These are phyloP conservation scores for Cottus gobio DNA, from an alignment of 2,113 vertebrate species.

Conservation along the genomic window DNA sequence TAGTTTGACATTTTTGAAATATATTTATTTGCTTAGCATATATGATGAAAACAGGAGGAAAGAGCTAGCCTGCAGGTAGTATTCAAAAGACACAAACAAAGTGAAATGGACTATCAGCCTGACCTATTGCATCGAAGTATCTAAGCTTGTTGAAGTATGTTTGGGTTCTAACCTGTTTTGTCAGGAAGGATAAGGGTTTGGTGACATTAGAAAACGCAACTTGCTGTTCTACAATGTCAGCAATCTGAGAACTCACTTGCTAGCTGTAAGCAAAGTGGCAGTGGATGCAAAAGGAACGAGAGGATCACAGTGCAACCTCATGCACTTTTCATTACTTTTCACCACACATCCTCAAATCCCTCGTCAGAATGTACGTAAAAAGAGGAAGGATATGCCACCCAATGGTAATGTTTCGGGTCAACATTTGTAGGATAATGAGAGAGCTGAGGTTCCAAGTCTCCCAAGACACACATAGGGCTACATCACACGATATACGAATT, in stretches of 20 bases:
- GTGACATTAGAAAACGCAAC: background rate
- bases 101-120: background rate
- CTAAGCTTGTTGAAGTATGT: background rate
- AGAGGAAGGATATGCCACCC: background rate
- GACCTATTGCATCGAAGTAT: background rate
- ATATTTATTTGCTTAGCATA: background rate
- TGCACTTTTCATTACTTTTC: background rate
- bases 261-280: background rate
- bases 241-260: background rate
- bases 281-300: background rate
- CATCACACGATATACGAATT: background rate
- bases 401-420: background rate
- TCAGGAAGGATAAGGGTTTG: background rate
- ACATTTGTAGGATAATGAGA: background rate
- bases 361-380: background rate
- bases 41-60: conserved; percentile 11
- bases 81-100: background rate
- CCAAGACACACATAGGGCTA: background rate
- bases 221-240: background rate
- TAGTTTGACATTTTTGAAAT: background rate
- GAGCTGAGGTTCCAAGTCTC: background rate
- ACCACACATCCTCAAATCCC: background rate
- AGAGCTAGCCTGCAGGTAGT: background rate
- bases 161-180: background rate
- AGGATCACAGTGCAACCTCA: background rate